Evolutionary conservation across 2,113 vertebrate genomes (phyloP).

Genomic region (Podiceps cristatus): DNA sequence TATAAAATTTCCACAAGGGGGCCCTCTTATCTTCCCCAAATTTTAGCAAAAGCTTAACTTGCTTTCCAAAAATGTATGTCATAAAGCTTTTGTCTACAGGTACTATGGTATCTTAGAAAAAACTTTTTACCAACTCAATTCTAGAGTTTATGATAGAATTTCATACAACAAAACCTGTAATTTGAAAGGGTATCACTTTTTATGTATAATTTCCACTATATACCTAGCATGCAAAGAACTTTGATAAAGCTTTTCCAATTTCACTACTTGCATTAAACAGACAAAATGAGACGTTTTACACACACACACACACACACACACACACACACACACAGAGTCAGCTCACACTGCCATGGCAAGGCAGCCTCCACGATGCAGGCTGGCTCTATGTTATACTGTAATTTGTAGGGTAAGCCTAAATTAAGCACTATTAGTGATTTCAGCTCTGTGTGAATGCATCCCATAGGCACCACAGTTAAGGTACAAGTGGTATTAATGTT

Average conservation of each 20-base stretch:
- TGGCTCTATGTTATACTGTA: not conserved
- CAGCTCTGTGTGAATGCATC: not conserved
- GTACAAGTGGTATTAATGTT: not conserved
- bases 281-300: not conserved
- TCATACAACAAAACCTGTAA: not conserved
- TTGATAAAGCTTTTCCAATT: not conserved
- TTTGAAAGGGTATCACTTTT: slow-evolving; percentile 22
- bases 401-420: not conserved
- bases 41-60: not conserved
- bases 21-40: slow-evolving; percentile 64
- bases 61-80: slow-evolving; percentile 23
- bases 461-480: not conserved
- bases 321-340: not conserved
- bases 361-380: not conserved
- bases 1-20: slow-evolving; percentile 63
- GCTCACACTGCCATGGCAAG: not conserved
- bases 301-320: not conserved
- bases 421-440: not conserved
- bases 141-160: not conserved
- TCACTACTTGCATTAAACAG: not conserved
- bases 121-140: not conserved
- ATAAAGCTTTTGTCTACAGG: not conserved
- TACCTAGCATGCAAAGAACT: not conserved
- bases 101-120: not conserved
- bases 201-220: slow-evolving; percentile 6